These are phyloP conservation scores for Bhutanitis thaidina DNA, from an alignment of 2,888 invertebrate genomes.

Conservation along the genomic window DNA sequence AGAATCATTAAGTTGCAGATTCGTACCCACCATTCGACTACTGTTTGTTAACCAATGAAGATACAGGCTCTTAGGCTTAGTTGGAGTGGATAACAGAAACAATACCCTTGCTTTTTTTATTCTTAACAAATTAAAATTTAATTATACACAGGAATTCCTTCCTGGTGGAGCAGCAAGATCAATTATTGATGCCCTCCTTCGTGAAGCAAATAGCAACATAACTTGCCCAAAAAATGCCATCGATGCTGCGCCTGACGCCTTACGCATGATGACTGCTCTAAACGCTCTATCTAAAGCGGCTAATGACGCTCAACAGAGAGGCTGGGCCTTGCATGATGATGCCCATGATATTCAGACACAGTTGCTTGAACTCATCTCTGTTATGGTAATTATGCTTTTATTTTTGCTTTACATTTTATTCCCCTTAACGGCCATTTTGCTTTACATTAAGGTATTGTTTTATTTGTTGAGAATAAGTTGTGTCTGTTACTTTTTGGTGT, in stretches of 20 bases:
- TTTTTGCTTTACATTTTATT: too few relatives aligned
- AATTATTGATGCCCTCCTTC: slow-evolving; percentile 67
- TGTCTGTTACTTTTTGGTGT: too few relatives aligned
- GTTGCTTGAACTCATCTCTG: slow-evolving; percentile 89
- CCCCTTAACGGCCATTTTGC: too few relatives aligned
- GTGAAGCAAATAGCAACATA: slow-evolving; percentile 70
- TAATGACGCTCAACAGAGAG: slow-evolving; percentile 96
- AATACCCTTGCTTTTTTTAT: too few relatives aligned
- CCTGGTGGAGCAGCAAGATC: slow-evolving; percentile 71
- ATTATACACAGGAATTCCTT: slow-evolving; percentile 53
- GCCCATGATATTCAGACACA: slow-evolving; percentile 93
- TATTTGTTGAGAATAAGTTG: too few relatives aligned
- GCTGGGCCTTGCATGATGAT: slow-evolving; percentile 97
- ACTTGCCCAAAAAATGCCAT: slow-evolving; percentile 82
- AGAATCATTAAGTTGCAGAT: too few relatives aligned
- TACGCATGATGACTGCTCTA: slow-evolving; percentile 90
- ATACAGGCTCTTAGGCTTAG: too few relatives aligned
- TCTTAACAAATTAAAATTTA: too few relatives aligned
- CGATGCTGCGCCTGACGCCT: slow-evolving; percentile 91
- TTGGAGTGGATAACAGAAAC: too few relatives aligned
- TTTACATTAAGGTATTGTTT: too few relatives aligned
- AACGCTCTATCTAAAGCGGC: slow-evolving; percentile 92
- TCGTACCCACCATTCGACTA: too few relatives aligned
- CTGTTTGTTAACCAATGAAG: too few relatives aligned
- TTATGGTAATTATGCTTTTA: slow-evolving; percentile 79